phyloP scores from a whole-genome alignment of 2,113 vertebrate genomes.

The Cathartes aura region DNA sequence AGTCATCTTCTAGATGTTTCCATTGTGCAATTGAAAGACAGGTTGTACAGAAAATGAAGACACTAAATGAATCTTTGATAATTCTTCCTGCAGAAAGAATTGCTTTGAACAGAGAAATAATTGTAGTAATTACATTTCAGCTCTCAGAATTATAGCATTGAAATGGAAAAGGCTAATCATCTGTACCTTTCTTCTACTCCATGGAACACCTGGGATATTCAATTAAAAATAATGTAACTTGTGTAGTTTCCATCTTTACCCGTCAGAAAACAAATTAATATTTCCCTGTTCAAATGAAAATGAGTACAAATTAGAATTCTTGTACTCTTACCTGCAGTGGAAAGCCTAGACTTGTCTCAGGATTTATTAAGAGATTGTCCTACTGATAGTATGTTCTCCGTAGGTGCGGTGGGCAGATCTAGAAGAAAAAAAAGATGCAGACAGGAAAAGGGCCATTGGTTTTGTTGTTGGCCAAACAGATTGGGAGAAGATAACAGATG shows the following conservation, averaged over 20 bases:
- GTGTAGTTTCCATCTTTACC: neutral
- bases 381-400: slow-evolving; percentile 57
- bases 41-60: neutral
- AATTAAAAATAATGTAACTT: neutral
- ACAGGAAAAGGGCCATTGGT: slow-evolving; percentile 96
- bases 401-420: slow-evolving; percentile 99
- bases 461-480: slow-evolving; percentile 99
- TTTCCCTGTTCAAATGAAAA: neutral
- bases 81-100: neutral
- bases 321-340: neutral
- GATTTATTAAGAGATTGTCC: neutral
- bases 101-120: neutral
- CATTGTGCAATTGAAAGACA: neutral
- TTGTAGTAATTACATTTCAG: neutral
- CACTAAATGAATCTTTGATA: neutral
- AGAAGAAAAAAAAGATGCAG: slow-evolving; percentile 97
- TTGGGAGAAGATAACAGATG: slow-evolving; percentile 99
- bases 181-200: neutral
- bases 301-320: neutral
- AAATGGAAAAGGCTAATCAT: neutral
- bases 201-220: neutral
- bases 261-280: neutral
- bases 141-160: neutral
- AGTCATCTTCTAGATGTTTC: neutral
- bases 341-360: neutral